Evolutionary conservation across 2,797 vertebrate genomes (phyloP).

Genomic region (Zenarchopterus dispar): DNA sequence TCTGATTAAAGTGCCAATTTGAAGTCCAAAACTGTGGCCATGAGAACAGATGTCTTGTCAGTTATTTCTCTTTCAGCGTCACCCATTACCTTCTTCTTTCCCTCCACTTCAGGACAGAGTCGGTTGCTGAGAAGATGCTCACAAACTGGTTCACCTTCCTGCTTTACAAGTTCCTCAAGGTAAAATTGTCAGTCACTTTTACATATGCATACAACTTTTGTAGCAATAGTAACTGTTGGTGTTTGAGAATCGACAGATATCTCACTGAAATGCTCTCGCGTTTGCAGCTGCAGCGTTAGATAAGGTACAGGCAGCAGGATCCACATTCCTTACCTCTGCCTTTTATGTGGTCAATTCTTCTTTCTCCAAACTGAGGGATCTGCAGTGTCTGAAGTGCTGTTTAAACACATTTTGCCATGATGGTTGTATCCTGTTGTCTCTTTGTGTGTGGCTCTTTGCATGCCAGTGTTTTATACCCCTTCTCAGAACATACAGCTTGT

Average conservation of each 20-base stretch:
- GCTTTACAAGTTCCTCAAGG: constrained; percentile 88
- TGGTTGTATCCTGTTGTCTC: constrained; percentile 44
- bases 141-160: constrained; percentile 89
- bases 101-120: constrained; percentile 79
- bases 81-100: not conserved
- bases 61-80: constrained; percentile 8
- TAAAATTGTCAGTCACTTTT: constrained; percentile 57
- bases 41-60: constrained; percentile 5
- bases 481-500: constrained; percentile 48
- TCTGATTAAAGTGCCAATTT: constrained; percentile 29
- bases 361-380: constrained; percentile 47
- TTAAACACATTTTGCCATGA: constrained; percentile 52
- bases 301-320: constrained; percentile 64
- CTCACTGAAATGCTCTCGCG: constrained; percentile 16
- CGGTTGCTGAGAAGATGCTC: constrained; percentile 88
- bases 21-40: constrained; percentile 17
- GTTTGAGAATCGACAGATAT: constrained; percentile 35
- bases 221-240: constrained; percentile 38
- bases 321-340: constrained; percentile 54
- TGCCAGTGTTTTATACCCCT: constrained; percentile 10
- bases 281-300: constrained; percentile 69
- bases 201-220: constrained; percentile 22
- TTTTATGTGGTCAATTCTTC: constrained; percentile 63
- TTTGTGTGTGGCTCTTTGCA: constrained; percentile 16
- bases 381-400: constrained; percentile 52